phyloP scores from a whole-genome alignment of 1,140 invertebrate genomes.

The Spodoptera frugiperda region DNA sequence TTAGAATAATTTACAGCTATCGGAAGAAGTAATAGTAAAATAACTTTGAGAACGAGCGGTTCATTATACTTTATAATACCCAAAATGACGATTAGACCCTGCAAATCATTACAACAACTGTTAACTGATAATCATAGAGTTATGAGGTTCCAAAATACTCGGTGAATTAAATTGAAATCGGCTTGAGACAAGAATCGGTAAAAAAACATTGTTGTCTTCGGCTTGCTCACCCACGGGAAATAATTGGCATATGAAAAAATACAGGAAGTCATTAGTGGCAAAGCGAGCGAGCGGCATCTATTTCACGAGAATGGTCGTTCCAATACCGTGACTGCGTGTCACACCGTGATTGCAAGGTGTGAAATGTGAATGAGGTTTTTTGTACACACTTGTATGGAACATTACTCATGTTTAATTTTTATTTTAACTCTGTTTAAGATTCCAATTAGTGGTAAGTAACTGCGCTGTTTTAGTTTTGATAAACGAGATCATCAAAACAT shows the following conservation, averaged over 20 bases:
- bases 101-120: not conserved
- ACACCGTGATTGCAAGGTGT: constrained; percentile 58
- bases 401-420: too few species aligned
- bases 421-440: too few species aligned
- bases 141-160: constrained; percentile 10
- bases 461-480: too few species aligned
- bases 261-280: constrained; percentile 83
- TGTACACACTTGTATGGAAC: too few species aligned
- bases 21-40: not conserved
- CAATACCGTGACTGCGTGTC: constrained; percentile 49
- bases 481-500: too few species aligned
- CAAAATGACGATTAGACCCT: not conserved
- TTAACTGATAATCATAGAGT: constrained; percentile 28
- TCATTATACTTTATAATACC: not conserved
- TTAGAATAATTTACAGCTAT: not conserved
- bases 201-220: constrained; percentile 62
- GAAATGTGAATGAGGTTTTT: too few species aligned
- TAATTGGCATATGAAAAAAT: constrained; percentile 82
- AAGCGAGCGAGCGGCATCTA: constrained; percentile 78
- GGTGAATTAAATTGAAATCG: constrained; percentile 58
- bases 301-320: constrained; percentile 68
- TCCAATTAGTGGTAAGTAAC: too few species aligned
- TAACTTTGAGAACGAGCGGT: not conserved
- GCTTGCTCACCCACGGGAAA: constrained; percentile 72
- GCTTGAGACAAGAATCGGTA: constrained; percentile 51